phyloP scores from a whole-genome alignment of 2,797 vertebrate species.

The Triplophysa bombifrons region DNA sequence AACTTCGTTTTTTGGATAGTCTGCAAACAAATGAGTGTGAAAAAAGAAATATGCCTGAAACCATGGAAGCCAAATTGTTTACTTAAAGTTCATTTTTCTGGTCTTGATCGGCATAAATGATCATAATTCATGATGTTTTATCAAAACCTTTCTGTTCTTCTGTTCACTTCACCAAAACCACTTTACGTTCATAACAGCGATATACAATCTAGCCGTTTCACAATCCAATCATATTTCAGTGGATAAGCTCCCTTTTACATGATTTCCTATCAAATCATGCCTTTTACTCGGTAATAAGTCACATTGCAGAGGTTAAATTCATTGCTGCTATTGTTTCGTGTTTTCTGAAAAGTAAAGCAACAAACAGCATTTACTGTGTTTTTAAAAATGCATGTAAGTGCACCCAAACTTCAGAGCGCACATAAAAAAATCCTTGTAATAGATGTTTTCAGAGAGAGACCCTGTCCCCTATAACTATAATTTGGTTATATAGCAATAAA shows the following conservation, averaged over 20 bases:
- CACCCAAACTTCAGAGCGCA: slow-evolving; percentile 1
- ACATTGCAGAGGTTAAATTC: not conserved
- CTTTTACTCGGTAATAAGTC: not conserved
- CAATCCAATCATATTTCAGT: not conserved
- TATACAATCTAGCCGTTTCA: not conserved
- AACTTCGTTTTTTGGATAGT: no score
- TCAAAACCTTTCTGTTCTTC: not conserved
- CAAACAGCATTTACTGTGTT: not conserved
- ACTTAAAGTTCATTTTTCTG: no score
- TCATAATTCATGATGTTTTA: not conserved
- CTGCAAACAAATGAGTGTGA: not conserved
- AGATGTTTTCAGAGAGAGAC: not conserved
- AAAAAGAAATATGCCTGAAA: not conserved
- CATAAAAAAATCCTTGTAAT: not conserved
- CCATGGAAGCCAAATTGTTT: no score
- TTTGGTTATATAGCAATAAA: not conserved
- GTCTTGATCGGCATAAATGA: not conserved
- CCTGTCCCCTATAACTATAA: not conserved
- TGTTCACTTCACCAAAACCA: not conserved
- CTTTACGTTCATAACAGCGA: not conserved
- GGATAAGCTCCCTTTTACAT: not conserved
- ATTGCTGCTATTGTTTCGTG: not conserved
- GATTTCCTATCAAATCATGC: not conserved
- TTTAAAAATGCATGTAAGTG: slow-evolving; percentile 4
- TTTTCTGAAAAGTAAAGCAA: not conserved